Conservation (phyloP, 2,113 vertebrate genomes). For the Parotia lawesii region DNA sequence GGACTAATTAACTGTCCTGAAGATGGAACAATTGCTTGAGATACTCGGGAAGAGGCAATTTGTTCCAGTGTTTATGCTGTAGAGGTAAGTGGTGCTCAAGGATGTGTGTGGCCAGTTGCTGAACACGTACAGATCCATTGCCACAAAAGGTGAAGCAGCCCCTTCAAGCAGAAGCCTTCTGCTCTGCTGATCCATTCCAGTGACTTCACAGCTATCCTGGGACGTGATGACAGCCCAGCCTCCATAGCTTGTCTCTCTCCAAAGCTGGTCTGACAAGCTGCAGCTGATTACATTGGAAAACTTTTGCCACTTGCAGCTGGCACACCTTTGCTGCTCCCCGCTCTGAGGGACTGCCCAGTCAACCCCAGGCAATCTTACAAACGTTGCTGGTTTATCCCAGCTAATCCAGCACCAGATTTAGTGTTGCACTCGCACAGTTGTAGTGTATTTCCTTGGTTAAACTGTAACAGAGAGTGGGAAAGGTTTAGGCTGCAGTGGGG, state of each 20-base stretch:
- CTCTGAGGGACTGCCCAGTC: background rate
- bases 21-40: background rate
- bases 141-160: constrained; percentile 23
- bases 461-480: background rate
- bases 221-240: background rate
- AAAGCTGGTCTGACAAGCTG: background rate
- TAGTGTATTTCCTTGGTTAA: background rate
- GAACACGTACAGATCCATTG: background rate
- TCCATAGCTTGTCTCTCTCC: background rate
- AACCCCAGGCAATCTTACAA: background rate
- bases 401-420: background rate
- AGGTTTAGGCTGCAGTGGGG: background rate
- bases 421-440: background rate
- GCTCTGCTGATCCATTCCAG: background rate
- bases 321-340: background rate
- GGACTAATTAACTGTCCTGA: background rate
- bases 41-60: background rate
- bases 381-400: background rate
- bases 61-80: background rate
- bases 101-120: background rate
- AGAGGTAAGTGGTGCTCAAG: background rate
- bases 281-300: background rate
- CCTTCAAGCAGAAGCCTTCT: background rate
- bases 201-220: constrained; percentile 49
- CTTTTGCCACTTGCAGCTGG: background rate